phyloP scores from a whole-genome alignment of 2,113 vertebrate genomes.

The Syngnathus scovelli region DNA sequence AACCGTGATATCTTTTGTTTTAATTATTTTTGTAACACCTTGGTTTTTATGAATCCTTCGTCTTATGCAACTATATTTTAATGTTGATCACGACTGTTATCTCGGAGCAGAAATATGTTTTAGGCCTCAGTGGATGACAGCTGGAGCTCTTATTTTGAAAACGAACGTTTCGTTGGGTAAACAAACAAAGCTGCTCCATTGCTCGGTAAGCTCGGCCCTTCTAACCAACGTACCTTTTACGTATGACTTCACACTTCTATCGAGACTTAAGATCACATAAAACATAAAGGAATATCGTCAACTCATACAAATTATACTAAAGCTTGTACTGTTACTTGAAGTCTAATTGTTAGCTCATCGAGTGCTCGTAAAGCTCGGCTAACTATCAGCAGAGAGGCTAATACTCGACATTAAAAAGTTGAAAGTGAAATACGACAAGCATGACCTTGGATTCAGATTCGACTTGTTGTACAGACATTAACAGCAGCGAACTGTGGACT shows the following conservation, averaged over 20 bases:
- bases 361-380: neutral
- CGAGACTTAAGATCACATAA: neutral
- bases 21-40: neutral
- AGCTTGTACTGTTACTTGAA: neutral
- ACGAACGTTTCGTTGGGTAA: neutral
- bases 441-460: slow-evolving; percentile 46
- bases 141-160: slow-evolving; percentile 36
- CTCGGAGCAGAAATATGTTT: neutral
- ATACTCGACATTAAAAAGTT: neutral
- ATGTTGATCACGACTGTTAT: neutral
- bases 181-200: neutral
- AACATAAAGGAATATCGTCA: neutral
- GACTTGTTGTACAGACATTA: neutral
- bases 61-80: neutral
- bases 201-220: slow-evolving; percentile 4
- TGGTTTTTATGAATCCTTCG: too few relatives aligned
- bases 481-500: neutral
- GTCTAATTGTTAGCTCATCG: neutral
- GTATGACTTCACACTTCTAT: neutral
- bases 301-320: neutral
- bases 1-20: too few relatives aligned
- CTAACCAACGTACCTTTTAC: neutral
- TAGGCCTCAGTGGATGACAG: neutral
- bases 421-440: neutral
- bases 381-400: neutral